Evolutionary conservation across 1,140 invertebrate species (phyloP).

Genomic region (Ylistrum balloti): DNA sequence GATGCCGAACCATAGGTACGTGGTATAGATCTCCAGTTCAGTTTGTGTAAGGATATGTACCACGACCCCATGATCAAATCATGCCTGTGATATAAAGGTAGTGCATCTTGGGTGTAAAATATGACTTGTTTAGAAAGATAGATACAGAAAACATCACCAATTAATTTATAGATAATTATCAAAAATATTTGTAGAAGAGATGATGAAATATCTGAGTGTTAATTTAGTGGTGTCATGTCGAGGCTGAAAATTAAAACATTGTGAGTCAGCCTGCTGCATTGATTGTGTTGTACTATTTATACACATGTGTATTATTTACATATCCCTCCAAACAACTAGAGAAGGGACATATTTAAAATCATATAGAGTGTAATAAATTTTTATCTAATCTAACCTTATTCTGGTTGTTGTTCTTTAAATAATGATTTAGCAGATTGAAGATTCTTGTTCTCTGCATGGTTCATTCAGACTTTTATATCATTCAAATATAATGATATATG

Average conservation of each 20-base stretch:
- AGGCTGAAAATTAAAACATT: not conserved
- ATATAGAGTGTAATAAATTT: constrained; percentile 36
- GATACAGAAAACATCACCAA: not conserved
- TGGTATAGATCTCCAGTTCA: not conserved
- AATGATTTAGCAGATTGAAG: not conserved
- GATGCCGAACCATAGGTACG: not conserved
- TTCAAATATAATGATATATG: no score
- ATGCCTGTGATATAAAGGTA: constrained; percentile 6
- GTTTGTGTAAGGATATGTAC: not conserved
- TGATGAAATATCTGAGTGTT: not conserved
- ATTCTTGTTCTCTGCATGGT: no score
- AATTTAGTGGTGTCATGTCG: not conserved
- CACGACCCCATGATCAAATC: not conserved
- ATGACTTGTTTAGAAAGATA: not conserved
- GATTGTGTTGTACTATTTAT: not conserved
- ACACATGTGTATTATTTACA: not conserved
- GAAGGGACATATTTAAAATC: not conserved
- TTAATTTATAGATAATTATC: not conserved
- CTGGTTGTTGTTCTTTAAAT: not conserved
- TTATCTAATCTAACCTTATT: not conserved
- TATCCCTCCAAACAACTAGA: not conserved
- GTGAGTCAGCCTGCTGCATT: not conserved
- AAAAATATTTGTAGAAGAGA: not conserved
- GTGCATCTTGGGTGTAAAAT: not conserved
- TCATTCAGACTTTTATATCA: no score